Percentiles rank a stretch among this genome's conserved stretches.
phyloP scores from a whole-genome alignment of 2,888 invertebrate genomes.

The Cephus runcator region DNA sequence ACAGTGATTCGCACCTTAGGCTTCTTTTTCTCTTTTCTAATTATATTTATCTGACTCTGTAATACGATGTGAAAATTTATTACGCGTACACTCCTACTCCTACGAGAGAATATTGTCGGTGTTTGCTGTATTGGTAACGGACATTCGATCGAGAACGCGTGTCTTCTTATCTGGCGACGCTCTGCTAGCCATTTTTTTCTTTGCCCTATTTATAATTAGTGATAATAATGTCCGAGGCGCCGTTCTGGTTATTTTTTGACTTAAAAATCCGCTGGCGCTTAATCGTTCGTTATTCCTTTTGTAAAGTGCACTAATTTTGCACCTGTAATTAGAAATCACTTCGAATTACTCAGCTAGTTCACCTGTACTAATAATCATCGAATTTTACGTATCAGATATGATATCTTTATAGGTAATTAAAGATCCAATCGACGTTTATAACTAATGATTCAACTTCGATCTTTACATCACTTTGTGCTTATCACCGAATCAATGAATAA shows the following conservation, averaged over 20 bases:
- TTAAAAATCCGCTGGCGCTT: too few relatives aligned
- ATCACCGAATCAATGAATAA: not conserved
- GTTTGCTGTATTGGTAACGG: not conserved
- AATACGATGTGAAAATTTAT: not conserved
- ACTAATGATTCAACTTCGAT: not conserved
- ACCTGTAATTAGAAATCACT: not conserved
- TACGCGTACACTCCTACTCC: not conserved
- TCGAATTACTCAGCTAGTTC: not conserved
- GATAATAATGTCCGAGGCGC: not conserved
- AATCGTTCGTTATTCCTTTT: not conserved
- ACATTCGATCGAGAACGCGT: not conserved
- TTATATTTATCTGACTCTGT: not conserved
- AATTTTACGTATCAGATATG: not conserved
- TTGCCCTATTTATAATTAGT: not conserved
- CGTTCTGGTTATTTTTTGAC: not conserved
- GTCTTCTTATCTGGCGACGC: not conserved
- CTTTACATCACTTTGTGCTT: not conserved
- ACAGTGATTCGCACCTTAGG: not conserved
- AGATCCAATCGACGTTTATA: not conserved
- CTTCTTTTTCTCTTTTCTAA: not conserved
- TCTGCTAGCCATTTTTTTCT: not conserved
- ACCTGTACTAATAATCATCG: not conserved
- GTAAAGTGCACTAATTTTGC: not conserved
- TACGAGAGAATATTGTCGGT: not conserved
- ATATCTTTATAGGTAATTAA: not conserved